Base-by-base conservation (phyloP, 2,797 vertebrate genomes). In the Iguana delicatissima region DNA sequence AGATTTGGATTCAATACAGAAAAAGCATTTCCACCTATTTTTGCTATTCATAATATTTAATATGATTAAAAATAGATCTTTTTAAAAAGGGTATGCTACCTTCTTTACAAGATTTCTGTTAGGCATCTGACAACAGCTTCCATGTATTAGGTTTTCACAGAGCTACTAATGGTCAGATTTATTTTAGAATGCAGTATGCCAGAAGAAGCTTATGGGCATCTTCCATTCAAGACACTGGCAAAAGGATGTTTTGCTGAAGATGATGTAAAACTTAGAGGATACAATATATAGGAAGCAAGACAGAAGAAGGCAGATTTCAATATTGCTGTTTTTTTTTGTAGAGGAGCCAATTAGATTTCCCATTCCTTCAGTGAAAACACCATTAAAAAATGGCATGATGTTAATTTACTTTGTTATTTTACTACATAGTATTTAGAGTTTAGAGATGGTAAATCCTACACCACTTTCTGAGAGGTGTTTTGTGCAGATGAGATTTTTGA, bases 1-100 rank as follows among this genome's bases (percentile, higher is more conserved):
- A 12, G 62, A n/a, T 74, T 84, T 89, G 55, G 12, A 88, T 22
- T 69, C 59, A 80, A 91, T 32, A 92, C n/a, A n/a, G 79, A n/a
- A 38, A 67, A 6, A 89, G 35, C 35, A 90, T 77, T 87, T 83
- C 67, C 38, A n/a, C 10, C 35, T 62, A 62, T 57, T 50, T 9
- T 35, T 81, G 29, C 32, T 55, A 83, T 38, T 29, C 22, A 64
- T 55, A 83, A 50, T 24, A n/a, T 24, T 67, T 55, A 52, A 77
- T 29, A 76, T 14, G 12, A 55, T 12, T 26, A 16, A 52, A 85
- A 22, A 73, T 67, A 29, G 42, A 84, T 69, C 67, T 50, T 69
- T 38, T 73, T 84, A 62, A 59, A 62, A 42, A 62, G 24, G 42
- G 10, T 6, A 10, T 89, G 55, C 59, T 64, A 50, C 12, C 29